Conservation (phyloP, 2,113 vertebrate genomes). For the Alligator mississippiensis region DNA sequence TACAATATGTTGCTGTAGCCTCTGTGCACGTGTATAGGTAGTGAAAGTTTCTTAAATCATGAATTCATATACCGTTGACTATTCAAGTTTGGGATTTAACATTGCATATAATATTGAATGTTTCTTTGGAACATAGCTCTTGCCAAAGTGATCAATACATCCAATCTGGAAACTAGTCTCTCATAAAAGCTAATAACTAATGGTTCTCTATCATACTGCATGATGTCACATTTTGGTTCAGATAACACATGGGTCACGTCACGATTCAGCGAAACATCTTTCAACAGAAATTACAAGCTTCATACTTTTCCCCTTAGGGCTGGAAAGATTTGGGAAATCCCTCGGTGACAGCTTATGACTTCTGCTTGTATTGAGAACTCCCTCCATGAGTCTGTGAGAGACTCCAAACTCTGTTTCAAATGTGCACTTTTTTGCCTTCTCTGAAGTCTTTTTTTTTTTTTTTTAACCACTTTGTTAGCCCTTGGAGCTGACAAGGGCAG, state of each 20-base stretch:
- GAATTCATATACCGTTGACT: background rate
- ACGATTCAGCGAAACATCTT: background rate
- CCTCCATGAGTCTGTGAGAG: too few species aligned
- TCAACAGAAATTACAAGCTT: background rate
- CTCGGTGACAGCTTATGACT: too few species aligned
- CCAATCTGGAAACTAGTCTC: background rate
- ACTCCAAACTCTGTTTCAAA: too few species aligned
- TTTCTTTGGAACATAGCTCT: background rate
- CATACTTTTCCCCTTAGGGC: background rate
- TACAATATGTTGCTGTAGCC: too few species aligned
- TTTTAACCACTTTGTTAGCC: too few species aligned
- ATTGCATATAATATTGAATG: background rate
- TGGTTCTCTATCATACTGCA: background rate
- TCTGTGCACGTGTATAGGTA: too few species aligned
- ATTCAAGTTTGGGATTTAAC: background rate
- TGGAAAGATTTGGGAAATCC: too few species aligned
- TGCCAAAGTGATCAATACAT: background rate
- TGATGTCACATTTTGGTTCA: background rate
- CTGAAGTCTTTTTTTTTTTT: too few species aligned
- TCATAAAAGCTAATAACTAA: background rate
- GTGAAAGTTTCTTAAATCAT: background rate
- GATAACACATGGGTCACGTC: background rate
- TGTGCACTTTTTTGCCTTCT: too few species aligned
- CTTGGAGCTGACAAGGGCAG: too few species aligned
- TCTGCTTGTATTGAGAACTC: too few species aligned